Evolutionary conservation across 2,888 invertebrate species (phyloP).

Genomic region (Phrixothrix hirtus): DNA sequence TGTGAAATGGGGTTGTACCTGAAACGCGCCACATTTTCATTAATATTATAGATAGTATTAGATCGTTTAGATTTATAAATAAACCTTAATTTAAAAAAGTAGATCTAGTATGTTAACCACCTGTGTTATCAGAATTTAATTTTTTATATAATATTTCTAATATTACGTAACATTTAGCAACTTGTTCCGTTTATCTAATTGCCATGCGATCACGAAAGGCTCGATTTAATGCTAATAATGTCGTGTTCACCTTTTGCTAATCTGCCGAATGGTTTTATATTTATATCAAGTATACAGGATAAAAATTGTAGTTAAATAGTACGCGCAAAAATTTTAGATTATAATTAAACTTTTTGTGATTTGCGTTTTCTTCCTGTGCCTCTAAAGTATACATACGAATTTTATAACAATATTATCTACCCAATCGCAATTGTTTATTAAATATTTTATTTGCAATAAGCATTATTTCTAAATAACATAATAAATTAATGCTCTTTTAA

Average conservation of each 20-base stretch:
- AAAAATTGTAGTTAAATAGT: no score
- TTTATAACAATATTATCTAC: no score
- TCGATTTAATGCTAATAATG: neutral
- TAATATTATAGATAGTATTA: neutral
- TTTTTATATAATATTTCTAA: neutral
- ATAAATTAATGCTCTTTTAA: no score
- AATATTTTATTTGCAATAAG: no score
- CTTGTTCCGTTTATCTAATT: neutral
- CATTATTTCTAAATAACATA: no score
- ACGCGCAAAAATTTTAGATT: no score
- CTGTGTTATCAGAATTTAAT: neutral
- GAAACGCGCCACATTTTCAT: neutral
- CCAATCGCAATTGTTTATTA: no score
- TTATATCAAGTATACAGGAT: no score
- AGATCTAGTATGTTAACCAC: neutral
- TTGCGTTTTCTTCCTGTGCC: no score
- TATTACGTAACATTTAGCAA: neutral
- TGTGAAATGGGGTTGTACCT: neutral
- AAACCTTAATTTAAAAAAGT: neutral
- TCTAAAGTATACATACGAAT: no score
- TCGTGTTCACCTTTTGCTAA: neutral
- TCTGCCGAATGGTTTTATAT: neutral
- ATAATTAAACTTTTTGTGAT: no score
- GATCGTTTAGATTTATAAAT: neutral
- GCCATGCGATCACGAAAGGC: neutral